Evolutionary conservation across 2,797 vertebrate species (phyloP).

Genomic region (Onychomys arenicola): DNA sequence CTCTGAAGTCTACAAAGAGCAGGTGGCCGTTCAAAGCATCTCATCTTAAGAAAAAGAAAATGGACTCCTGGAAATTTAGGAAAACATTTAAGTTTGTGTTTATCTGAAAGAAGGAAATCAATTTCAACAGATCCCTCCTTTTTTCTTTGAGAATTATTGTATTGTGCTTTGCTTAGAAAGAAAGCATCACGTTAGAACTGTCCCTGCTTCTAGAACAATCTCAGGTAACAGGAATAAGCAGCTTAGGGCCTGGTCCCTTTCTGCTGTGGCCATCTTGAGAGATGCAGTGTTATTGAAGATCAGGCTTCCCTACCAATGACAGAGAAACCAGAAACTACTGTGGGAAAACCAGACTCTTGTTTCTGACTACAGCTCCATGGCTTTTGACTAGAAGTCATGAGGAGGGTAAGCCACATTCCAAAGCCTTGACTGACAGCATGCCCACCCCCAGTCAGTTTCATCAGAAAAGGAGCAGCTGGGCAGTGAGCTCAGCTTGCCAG

Average conservation of each 20-base stretch:
- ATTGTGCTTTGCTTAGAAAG: not conserved
- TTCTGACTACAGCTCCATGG: not conserved
- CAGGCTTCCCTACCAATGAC: not conserved
- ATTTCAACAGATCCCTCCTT: not conserved
- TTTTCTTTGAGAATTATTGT: not conserved
- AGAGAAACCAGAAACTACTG: not conserved
- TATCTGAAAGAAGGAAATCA: constrained; percentile 22
- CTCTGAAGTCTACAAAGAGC: not conserved
- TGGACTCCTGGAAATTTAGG: not conserved
- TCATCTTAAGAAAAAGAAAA: not conserved
- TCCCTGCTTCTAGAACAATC: not conserved
- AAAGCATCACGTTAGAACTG: not conserved
- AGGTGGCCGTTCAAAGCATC: not conserved
- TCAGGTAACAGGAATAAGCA: not conserved
- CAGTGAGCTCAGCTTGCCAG: not conserved
- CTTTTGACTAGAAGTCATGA: not conserved
- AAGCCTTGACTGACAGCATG: not conserved
- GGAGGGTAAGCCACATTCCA: not conserved
- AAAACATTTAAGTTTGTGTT: constrained; percentile 1
- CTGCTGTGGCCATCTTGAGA: not conserved
- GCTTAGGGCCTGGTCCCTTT: not conserved
- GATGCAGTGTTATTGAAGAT: not conserved
- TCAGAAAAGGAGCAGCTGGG: not conserved
- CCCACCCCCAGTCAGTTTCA: not conserved
- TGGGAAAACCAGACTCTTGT: not conserved